A percentile compares a stretch with the other conserved stretches of the same genome.
Evolutionary conservation across 2,888 invertebrate species (phyloP).

Genomic region (Acronicta psi): DNA sequence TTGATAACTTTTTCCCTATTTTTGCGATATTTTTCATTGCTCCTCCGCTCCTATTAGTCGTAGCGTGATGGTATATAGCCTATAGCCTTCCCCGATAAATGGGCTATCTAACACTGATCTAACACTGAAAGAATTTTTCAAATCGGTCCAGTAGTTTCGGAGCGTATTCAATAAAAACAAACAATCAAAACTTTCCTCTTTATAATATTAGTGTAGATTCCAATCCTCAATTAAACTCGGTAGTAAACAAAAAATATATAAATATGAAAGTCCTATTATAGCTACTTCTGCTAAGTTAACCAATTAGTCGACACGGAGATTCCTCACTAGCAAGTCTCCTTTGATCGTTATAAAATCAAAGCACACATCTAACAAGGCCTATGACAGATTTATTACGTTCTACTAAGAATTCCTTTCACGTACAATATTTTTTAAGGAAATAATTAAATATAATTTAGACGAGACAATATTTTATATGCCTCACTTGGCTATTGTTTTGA

Average conservation of each 20-base stretch:
- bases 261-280: constrained; percentile 64
- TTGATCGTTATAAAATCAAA: constrained; percentile 84
- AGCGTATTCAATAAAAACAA: too few species aligned
- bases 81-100: too few species aligned
- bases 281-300: constrained; percentile 72
- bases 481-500: constrained; percentile 26
- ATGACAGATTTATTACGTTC: constrained; percentile 84
- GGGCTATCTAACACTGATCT: too few species aligned
- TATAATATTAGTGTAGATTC: too few species aligned
- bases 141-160: too few species aligned
- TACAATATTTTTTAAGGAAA: constrained; percentile 69
- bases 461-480: constrained; percentile 22
- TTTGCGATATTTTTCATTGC: too few species aligned
- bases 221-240: background rate
- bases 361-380: constrained; percentile 80
- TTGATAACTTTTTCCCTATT: too few species aligned
- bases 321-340: constrained; percentile 73
- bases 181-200: too few species aligned
- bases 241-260: constrained; percentile 15
- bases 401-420: constrained; percentile 73
- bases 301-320: constrained; percentile 82
- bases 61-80: too few species aligned
- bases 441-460: constrained; percentile 61
- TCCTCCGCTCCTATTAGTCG: too few species aligned
- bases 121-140: too few species aligned